Conservation (phyloP, 2,888 invertebrate species). For the Eristalis intricaria region DNA sequence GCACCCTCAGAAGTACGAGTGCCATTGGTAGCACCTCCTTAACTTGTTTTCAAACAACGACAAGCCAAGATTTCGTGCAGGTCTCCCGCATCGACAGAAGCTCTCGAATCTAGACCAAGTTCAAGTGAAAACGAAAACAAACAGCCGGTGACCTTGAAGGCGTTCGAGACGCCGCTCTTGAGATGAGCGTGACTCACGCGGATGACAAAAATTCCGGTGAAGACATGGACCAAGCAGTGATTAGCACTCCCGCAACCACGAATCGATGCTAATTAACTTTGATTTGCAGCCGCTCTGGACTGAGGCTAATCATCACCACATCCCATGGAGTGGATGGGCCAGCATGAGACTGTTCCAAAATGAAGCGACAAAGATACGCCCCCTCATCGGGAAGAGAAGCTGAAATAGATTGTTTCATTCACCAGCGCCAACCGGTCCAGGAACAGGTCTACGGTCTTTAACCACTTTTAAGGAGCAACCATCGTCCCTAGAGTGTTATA, state of each 20-base stretch:
- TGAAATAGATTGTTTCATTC: no score
- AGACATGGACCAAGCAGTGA: background rate
- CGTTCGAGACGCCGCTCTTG: background rate
- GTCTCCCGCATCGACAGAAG: background rate
- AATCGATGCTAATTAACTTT: slow-evolving; percentile 28
- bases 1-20: background rate
- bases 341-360: background rate
- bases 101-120: slow-evolving; percentile 4
- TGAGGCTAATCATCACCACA: background rate
- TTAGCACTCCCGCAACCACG: background rate
- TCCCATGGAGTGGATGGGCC: background rate
- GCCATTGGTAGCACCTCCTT: background rate
- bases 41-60: background rate
- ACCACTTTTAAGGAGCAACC: no score
- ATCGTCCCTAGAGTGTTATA: no score
- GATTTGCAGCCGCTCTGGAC: background rate
- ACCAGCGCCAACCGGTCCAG: no score
- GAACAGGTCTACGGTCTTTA: no score
- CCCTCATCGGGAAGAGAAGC: no score
- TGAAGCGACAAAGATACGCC: no score
- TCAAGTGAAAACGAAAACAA: background rate
- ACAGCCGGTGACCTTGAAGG: background rate
- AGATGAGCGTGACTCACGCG: background rate
- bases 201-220: background rate
- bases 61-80: background rate